phyloP scores from a whole-genome alignment of 2,888 invertebrate species.

The Drepana falcataria region DNA sequence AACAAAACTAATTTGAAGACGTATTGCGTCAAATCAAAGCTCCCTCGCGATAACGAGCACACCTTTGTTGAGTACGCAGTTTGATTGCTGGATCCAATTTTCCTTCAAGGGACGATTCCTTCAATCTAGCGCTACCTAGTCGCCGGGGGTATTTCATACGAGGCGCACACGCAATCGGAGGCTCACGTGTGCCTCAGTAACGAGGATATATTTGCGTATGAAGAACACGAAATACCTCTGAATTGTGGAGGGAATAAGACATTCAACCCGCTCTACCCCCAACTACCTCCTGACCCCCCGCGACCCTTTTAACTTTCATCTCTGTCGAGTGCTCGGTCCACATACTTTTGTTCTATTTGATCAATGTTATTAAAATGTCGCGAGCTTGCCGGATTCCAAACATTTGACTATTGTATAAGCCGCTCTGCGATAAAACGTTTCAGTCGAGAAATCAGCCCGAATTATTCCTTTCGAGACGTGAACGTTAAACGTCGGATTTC shows the following conservation, averaged over 20 bases:
- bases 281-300: slow-evolving; percentile 40
- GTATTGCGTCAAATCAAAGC: slow-evolving; percentile 34
- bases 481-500: too few species aligned
- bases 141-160: slow-evolving; percentile 52
- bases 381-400: slow-evolving; percentile 70
- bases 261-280: slow-evolving; percentile 70
- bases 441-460: background rate
- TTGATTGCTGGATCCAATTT: slow-evolving; percentile 70
- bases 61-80: slow-evolving; percentile 48
- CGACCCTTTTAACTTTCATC: slow-evolving; percentile 80
- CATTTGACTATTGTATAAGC: slow-evolving; percentile 67
- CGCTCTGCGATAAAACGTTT: slow-evolving; percentile 23
- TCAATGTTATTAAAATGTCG: slow-evolving; percentile 79
- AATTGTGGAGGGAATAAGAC: slow-evolving; percentile 79
- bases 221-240: slow-evolving; percentile 79
- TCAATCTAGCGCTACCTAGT: slow-evolving; percentile 48
- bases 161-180: slow-evolving; percentile 71
- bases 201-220: slow-evolving; percentile 80
- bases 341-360: slow-evolving; percentile 80
- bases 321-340: slow-evolving; percentile 78
- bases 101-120: slow-evolving; percentile 57
- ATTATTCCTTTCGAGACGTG: too few species aligned
- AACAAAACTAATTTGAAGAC: slow-evolving; percentile 11
- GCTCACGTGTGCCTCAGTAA: slow-evolving; percentile 75
- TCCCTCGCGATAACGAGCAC: slow-evolving; percentile 42